Percentiles rank a stretch among this genome's conserved stretches.
Conservation (phyloP, 2,888 invertebrate species). For the Cylindroiulus punctatus region DNA sequence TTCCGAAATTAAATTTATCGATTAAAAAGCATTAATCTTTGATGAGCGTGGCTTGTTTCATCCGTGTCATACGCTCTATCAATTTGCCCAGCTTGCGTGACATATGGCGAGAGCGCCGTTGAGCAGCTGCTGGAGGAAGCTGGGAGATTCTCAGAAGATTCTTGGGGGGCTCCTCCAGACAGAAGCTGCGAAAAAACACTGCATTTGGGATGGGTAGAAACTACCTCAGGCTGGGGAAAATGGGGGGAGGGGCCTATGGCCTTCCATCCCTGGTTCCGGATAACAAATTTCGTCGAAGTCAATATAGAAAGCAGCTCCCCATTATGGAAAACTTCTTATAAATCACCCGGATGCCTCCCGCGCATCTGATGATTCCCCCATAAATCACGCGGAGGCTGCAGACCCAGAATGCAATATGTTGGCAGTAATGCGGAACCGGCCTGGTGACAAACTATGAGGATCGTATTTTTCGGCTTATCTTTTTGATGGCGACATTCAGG, state of each 20-base stretch:
- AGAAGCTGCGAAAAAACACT: neutral
- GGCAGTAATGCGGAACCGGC: neutral
- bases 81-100: conserved; percentile 17
- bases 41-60: conserved; percentile 2
- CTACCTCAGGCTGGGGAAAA: neutral
- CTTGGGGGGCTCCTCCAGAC: neutral
- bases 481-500: neutral
- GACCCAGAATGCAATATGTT: conserved; percentile 17
- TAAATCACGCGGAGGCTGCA: neutral
- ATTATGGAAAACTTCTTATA: conserved; percentile 9
- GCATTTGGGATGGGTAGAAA: neutral
- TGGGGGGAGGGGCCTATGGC: neutral
- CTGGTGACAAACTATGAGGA: neutral
- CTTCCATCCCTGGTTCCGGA: neutral
- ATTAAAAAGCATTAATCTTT: conserved; percentile 26
- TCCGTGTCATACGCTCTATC: neutral
- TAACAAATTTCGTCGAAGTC: conserved; percentile 7
- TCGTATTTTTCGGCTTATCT: conserved; percentile 32
- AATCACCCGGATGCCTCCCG: neutral
- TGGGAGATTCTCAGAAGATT: neutral
- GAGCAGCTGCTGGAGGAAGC: neutral
- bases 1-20: conserved; percentile 32
- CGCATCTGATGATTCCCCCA: neutral
- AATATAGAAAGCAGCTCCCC: conserved; percentile 19
- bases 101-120: conserved; percentile 17